Base-by-base conservation (phyloP, 2,888 invertebrate genomes). In the Lacanobia oleracea region DNA sequence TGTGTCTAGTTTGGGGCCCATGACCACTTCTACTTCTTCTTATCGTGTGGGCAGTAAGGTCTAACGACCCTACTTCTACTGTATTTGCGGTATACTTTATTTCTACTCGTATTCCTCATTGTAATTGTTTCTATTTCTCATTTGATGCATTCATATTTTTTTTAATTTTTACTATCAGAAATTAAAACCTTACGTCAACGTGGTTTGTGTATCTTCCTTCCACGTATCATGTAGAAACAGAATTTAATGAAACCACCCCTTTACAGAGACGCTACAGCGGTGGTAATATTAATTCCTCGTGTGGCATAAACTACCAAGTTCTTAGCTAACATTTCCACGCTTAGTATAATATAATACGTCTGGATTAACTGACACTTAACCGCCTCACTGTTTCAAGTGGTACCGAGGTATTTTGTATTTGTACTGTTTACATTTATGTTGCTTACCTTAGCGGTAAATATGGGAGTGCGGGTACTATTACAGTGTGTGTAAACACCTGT, bases 301-400 rank as follows among this genome's bases (percentile, higher is more conserved):
- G 37, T 5, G 64, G 9, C 27, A 61, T 62, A 50, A 66, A 66
- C 65, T 48, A 64, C 27, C 51, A 40, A 75, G 54, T 66, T 66
- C 66, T 70, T 56, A 61, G 54, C 51, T 21, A 67, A 69, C 66
- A 69, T 66, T 78, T 69, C 76, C 64, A 60, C 50, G 43, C 66
- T 70, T 56, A 40, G 48, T 56, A 59, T 53, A 43, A 33, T 63
- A 59, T 66, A 62, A 80, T 69, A 60, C 54, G 66, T 63, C 70
- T 75, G 76, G 51, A 70, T 79, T 76, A 81, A 57, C 43, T 57
- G 66, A 61, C 70, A 64, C 60, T 43, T 54, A 66, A 56, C 76
- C 51, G 27, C 54, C 8, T 14, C 45, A 69, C 54, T 51, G 54
- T 75, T 78, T 75, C 75, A 69, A 69, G 81, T 70, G 69, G 27